phyloP scores from a whole-genome alignment of 2,113 vertebrate species.

The Phoenicopterus ruber region DNA sequence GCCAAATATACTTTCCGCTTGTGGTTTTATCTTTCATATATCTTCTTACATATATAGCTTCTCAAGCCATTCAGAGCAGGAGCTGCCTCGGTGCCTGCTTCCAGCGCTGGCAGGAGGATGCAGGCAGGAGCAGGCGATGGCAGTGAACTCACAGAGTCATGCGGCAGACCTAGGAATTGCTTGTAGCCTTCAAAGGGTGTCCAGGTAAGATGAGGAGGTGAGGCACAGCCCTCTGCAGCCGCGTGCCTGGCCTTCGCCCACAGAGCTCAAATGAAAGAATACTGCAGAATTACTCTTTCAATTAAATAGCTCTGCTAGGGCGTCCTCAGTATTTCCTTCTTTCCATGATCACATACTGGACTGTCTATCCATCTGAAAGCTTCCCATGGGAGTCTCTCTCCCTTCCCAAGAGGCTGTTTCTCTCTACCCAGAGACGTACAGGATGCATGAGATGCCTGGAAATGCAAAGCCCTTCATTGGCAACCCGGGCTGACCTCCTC shows the following conservation, averaged over 20 bases:
- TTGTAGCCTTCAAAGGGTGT: not conserved
- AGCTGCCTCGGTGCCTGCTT: not conserved
- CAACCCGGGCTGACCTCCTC: not conserved
- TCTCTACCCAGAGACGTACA: not conserved
- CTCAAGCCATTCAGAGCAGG: not conserved
- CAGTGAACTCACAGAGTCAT: not conserved
- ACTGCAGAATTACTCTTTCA: not conserved
- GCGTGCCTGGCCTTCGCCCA: accelerated
- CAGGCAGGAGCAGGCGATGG: not conserved
- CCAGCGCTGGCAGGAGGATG: not conserved
- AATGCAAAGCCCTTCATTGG: not conserved
- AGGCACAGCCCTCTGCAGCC: accelerated
- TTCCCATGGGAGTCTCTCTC: not conserved
- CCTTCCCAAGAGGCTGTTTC: not conserved
- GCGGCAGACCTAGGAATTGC: not conserved
- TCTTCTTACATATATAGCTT: no score
- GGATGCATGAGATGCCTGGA: not conserved
- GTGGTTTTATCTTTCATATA: not conserved
- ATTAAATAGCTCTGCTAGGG: not conserved
- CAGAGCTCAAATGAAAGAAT: not conserved
- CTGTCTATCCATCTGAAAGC: not conserved
- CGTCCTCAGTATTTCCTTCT: not conserved
- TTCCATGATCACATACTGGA: not conserved
- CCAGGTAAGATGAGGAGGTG: not conserved
- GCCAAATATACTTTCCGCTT: not conserved